Evolutionary conservation across 2,113 vertebrate species (phyloP).

Genomic region (Crotalus helleri): DNA sequence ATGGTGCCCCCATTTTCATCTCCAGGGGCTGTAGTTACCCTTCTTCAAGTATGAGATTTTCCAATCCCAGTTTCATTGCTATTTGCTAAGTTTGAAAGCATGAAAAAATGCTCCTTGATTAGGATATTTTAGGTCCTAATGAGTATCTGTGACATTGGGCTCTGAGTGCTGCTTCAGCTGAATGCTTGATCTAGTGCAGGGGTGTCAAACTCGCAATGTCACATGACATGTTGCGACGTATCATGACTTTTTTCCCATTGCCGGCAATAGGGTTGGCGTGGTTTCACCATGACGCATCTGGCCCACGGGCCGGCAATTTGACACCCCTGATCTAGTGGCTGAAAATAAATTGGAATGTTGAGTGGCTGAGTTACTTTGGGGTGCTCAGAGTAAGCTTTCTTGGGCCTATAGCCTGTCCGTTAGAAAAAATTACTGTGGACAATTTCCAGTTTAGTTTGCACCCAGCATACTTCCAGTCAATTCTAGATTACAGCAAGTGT

Average conservation of each 20-base stretch:
- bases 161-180: neutral
- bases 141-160: neutral
- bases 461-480: neutral
- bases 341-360: neutral
- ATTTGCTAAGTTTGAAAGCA: neutral
- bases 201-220: too few relatives aligned
- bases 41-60: neutral
- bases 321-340: neutral
- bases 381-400: neutral
- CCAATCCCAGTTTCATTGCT: neutral
- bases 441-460: neutral
- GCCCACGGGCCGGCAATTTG: too few relatives aligned
- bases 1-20: neutral
- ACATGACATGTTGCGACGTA: too few relatives aligned
- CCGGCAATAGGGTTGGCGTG: too few relatives aligned
- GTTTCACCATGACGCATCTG: too few relatives aligned
- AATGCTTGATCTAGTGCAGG: neutral
- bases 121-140: neutral
- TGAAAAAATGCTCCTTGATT: neutral
- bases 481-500: neutral
- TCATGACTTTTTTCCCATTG: too few relatives aligned
- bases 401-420: neutral
- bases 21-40: neutral
- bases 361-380: neutral
- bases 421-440: neutral